Percentiles rank a stretch among this genome's conserved stretches.
phyloP scores from a whole-genome alignment of 2,888 invertebrate species.

The Drosophila mimetica region DNA sequence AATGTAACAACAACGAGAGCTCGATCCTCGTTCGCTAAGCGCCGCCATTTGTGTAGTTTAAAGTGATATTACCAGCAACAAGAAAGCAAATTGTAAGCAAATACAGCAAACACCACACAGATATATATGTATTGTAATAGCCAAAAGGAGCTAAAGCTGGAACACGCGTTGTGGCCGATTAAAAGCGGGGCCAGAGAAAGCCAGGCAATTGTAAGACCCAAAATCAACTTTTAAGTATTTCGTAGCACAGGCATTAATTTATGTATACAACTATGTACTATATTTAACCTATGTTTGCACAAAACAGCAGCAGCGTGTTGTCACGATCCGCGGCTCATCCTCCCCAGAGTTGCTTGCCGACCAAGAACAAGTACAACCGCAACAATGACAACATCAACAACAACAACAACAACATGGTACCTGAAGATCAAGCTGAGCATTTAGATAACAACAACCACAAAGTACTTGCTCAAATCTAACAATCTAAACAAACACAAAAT shows the following conservation, averaged over 20 bases:
- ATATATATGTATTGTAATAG: conserved; percentile 37
- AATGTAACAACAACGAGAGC: conserved; percentile 52
- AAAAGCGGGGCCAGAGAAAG: conserved; percentile 14
- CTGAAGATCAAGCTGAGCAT: conserved; percentile 74
- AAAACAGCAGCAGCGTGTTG: conserved; percentile 39
- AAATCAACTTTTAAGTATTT: conserved; percentile 49
- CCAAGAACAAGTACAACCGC: conserved; percentile 44
- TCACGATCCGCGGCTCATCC: conserved; percentile 18
- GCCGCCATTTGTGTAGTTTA: conserved; percentile 75
- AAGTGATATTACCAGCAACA: conserved; percentile 72
- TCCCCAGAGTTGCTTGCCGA: conserved; percentile 24
- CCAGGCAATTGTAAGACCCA: conserved; percentile 33
- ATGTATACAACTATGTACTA: conserved; percentile 65
- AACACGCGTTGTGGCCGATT: conserved; percentile 35
- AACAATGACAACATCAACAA: conserved; percentile 41
- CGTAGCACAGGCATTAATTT: conserved; percentile 70
- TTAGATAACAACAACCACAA: conserved; percentile 59
- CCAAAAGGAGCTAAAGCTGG: conserved; percentile 19
- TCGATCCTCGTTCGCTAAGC: conserved; percentile 50
- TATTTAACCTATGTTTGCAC: conserved; percentile 48
- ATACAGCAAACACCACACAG: conserved; percentile 15
- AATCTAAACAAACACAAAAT: conserved; percentile 52
- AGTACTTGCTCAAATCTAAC: conserved; percentile 63
- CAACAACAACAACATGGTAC: conserved; percentile 61
- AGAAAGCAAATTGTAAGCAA: conserved; percentile 30